Evolutionary conservation across 1,140 invertebrate genomes (phyloP), one percentile per base, ranked within the genome.

Genomic region (Drosophila miranda): DNA sequence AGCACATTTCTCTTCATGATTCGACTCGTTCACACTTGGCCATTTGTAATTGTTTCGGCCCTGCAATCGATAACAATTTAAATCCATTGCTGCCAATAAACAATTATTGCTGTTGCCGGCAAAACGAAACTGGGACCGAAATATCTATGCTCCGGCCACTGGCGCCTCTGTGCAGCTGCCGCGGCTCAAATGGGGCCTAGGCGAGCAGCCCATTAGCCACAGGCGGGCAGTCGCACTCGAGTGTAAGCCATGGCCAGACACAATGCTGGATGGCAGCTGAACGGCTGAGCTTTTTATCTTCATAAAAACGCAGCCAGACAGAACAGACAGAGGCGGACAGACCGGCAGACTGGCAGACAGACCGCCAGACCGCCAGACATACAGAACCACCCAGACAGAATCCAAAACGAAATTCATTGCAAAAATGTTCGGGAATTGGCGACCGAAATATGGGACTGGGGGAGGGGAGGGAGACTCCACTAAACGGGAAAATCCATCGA

Each of bases 31-130:
- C n/a, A 61, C 57, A 62, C 23, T 43, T 34, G 23, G 14, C 19
- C 49, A 26, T 63, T 68, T 48, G 84, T 84, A 80, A 84, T 80
- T 86, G 81, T 69, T 83, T 83, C 48, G 49, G 61, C 79, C 76
- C 72, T 58, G 59, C 67, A 68, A 71, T 66, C 80, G 80, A 86
- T 86, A 80, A 76, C 80, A 80, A 83, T 83, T 83, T 80, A 83
- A 83, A 86, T 86, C 81, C 80, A 83, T 83, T 83, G 76, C 74
- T 76, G 67, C 58, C 80, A 84, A 86, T 83, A 86, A 86, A 83
- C 80, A 86, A 86, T 83, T 83, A 83, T 83, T 86, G 80, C 76
- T 76, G 56, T 74, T 48, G 69, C 34, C 45, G 57, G 63, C 78
- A 69, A 59, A 73, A 74, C 74, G 49, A 57, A 79, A 52, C 9